These are phyloP conservation scores for Chionis minor DNA, from an alignment of 2,113 vertebrate species.

Conservation along the genomic window DNA sequence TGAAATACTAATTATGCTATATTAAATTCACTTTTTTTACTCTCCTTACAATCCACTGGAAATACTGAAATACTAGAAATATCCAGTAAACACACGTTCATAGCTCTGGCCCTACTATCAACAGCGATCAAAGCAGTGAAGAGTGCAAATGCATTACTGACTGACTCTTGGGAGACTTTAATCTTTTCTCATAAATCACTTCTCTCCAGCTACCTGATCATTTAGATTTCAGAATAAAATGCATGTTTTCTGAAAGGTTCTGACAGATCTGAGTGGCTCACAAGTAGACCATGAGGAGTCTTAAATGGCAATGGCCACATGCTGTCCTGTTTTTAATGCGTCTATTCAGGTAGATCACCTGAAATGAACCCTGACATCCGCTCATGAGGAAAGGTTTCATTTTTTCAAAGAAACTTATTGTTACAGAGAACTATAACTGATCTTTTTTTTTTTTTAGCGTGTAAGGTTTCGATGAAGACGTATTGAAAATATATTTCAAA, in stretches of 20 bases:
- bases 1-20: neutral
- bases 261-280: neutral
- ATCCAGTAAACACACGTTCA: neutral
- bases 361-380: neutral
- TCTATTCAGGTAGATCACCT: neutral
- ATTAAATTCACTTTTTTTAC: neutral
- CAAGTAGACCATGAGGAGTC: neutral
- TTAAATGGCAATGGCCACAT: neutral
- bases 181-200: neutral
- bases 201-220: neutral
- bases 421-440: neutral
- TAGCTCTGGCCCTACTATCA: neutral
- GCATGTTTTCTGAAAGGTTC: neutral
- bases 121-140: neutral
- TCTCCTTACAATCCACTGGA: neutral
- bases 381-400: neutral
- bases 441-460: neutral
- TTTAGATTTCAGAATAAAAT: slow-evolving; percentile 6
- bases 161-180: neutral
- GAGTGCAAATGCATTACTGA: neutral
- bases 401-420: neutral
- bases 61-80: neutral
- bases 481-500: neutral
- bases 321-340: neutral
- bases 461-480: neutral